Base-by-base conservation (phyloP, 2,888 invertebrate species). In the Rhagonycha lutea region DNA sequence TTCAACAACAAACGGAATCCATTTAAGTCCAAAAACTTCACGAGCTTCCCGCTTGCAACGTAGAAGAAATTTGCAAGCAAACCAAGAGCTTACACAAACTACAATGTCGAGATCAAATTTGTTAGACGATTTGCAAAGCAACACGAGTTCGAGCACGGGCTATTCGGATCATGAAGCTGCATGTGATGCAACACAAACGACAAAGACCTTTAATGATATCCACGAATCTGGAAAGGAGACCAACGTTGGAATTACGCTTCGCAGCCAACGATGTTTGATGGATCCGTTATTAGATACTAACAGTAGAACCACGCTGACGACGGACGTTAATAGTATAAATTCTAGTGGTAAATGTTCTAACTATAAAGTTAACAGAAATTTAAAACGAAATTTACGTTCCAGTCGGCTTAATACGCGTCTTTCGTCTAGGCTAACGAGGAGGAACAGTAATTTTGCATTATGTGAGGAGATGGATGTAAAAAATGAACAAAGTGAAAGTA, bases 241-340 rank as follows among this genome's bases (percentile, higher is more conserved):
- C 14, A 74, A 76, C 4, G 12, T 88, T 79, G 91, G 92, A 69
- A 92, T 92, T 82, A 91, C 90, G 69, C 87, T 92, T 82, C 88
- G 92, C 81, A 92, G 90, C 87, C 92, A 92, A 84, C 91, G 91
- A 86, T 89, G 90, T 79, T 88, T 92, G 65, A 84, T 81, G 67
- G 86, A 86, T 77, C 81, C 82, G 3, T 78, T 72, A 4, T 3
- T 14, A 11, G 76, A 76, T 28, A 32, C 28, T 2, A 65, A 32
- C 24, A 72, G 18, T 60, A 32, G 60, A 61, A 70, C 23, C 12
- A 12, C 18, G 0, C 11, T 26, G 8, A 18, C n/a, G 4, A 12
- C 14, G 12, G 61, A 61, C 12, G 63, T 24, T 3, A 3, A n/a
- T 47, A 47, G n/a, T n/a, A n/a, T 47, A 47, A 47, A 47, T 47